Conservation (phyloP, 2,797 vertebrate species). For the Petrocephalus schoutedeni region DNA sequence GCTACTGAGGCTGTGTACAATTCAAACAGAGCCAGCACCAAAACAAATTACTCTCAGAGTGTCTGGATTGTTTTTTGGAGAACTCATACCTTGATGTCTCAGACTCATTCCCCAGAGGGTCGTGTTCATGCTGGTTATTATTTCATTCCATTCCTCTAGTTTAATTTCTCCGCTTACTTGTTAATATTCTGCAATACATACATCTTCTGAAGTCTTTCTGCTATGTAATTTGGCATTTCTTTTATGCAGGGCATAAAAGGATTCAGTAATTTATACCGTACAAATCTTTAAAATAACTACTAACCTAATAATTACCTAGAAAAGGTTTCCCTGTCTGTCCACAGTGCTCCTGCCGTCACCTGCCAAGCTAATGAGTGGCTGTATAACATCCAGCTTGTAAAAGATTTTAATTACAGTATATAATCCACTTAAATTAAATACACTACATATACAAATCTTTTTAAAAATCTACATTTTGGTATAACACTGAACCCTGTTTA, state of each 20-base stretch:
- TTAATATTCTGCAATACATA: constrained; percentile 5
- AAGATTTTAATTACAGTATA: neutral
- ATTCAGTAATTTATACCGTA: neutral
- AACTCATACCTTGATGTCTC: constrained; percentile 3
- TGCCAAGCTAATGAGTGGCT: neutral
- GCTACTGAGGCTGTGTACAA: neutral
- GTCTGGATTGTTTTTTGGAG: neutral
- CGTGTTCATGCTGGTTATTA: neutral
- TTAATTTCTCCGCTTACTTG: constrained; percentile 10
- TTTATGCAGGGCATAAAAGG: neutral
- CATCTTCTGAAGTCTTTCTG: neutral
- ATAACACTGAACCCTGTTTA: neutral
- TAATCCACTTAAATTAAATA: neutral
- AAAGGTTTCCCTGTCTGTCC: neutral
- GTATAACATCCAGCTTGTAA: neutral
- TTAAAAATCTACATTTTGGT: neutral
- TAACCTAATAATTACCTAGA: neutral
- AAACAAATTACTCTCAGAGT: neutral
- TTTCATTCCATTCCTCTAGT: neutral
- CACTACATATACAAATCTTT: neutral
- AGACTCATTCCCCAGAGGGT: neutral
- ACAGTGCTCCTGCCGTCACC: neutral
- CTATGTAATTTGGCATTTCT: neutral
- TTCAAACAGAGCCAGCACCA: neutral
- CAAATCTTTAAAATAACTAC: neutral